A percentile compares a stretch with the other conserved stretches of the same genome.
These are phyloP conservation scores for Pteromalus puparum DNA, from an alignment of 1,140 invertebrate species.

Conservation along the genomic window DNA sequence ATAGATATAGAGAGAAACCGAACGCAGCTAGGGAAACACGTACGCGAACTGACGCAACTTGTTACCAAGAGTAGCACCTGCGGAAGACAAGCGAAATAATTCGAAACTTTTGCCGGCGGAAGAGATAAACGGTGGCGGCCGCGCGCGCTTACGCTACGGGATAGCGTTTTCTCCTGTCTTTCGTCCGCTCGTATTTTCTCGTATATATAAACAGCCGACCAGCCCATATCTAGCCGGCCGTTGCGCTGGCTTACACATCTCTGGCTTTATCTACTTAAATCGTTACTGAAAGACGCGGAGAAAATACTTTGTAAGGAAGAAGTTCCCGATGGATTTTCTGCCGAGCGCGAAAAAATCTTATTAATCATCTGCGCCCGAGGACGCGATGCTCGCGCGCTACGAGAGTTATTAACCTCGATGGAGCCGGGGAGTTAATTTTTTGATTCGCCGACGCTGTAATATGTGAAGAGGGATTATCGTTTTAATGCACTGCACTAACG, in stretches of 20 bases:
- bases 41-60: constrained; percentile 50
- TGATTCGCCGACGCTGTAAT: neutral
- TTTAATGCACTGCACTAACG: neutral
- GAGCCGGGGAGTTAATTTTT: too few species aligned
- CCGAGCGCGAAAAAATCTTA: neutral
- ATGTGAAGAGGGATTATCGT: neutral
- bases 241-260: neutral
- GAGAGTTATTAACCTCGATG: neutral
- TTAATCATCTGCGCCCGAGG: neutral
- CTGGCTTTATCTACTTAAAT: constrained; percentile 29
- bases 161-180: constrained; percentile 16
- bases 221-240: neutral
- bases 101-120: constrained; percentile 62
- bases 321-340: neutral
- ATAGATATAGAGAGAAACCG: neutral
- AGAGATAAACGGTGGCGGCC: constrained; percentile 37
- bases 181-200: constrained; percentile 30
- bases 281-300: neutral
- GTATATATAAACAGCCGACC: neutral
- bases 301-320: neutral
- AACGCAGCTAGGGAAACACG: neutral
- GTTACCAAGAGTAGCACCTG: constrained; percentile 62
- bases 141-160: neutral
- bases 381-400: too few species aligned
- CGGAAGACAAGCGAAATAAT: constrained; percentile 66